phyloP scores from a whole-genome alignment of 1,140 invertebrate genomes.

The Heliconius nattereri region DNA sequence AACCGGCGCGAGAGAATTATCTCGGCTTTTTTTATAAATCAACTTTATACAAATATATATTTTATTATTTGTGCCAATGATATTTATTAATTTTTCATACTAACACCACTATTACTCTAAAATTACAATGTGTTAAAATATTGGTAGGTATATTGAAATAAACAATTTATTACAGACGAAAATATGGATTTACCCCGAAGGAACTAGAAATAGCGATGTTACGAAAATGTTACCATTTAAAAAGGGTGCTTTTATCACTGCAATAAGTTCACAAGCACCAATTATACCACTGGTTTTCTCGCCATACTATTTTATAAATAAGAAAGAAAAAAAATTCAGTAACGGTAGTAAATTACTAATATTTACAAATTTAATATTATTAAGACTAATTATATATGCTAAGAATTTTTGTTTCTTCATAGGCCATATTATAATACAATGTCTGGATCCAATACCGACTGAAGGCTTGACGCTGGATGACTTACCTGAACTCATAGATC shows the following conservation, averaged over 20 bases:
- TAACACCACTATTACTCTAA: not conserved
- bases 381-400: no score
- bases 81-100: no score
- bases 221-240: slow-evolving; percentile 82
- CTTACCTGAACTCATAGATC: slow-evolving; percentile 85
- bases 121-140: not conserved
- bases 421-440: slow-evolving; percentile 90
- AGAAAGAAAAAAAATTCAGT: slow-evolving; percentile 69
- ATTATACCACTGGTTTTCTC: slow-evolving; percentile 88
- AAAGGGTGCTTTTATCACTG: slow-evolving; percentile 89
- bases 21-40: no score
- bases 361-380: no score
- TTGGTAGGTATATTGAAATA: no score
- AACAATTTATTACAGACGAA: slow-evolving; percentile 79
- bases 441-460: slow-evolving; percentile 88
- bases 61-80: no score
- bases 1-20: no score
- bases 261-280: slow-evolving; percentile 85
- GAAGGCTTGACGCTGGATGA: slow-evolving; percentile 86
- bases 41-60: no score
- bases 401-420: slow-evolving; percentile 24
- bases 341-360: slow-evolving; percentile 53
- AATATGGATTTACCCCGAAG: slow-evolving; percentile 85
- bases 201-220: slow-evolving; percentile 79
- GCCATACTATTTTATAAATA: slow-evolving; percentile 83